Percentiles rank a stretch among this genome's conserved stretches.
These are phyloP conservation scores for Diploptera punctata DNA, from an alignment of 2,888 invertebrate species.

Conservation along the genomic window DNA sequence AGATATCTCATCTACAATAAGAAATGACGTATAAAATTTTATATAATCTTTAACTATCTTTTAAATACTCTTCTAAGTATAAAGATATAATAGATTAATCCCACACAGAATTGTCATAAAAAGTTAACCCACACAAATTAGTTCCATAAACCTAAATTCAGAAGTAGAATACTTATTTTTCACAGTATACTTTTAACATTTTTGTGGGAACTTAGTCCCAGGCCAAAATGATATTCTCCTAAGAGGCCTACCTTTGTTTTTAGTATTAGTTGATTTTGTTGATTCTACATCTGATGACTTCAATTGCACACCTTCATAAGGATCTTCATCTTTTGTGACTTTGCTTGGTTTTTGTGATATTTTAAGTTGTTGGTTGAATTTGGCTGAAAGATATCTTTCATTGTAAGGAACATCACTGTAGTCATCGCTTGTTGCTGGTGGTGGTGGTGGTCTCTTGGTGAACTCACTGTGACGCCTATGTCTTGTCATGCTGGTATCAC, in stretches of 20 bases:
- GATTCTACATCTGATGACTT: conserved; percentile 35
- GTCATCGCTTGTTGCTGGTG: conserved; percentile 28
- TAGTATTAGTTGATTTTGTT: conserved; percentile 39
- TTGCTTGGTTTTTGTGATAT: conserved; percentile 33
- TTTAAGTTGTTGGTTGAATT: conserved; percentile 39
- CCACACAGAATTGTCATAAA: not conserved
- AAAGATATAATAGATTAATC: not conserved
- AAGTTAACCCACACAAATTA: not conserved
- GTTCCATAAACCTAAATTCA: not conserved
- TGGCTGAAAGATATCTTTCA: conserved; percentile 24
- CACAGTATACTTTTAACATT: conserved; percentile 13
- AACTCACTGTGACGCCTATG: conserved; percentile 22
- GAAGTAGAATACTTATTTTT: not conserved
- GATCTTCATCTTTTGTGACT: conserved; percentile 29
- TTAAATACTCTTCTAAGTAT: not conserved
- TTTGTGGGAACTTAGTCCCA: conserved; percentile 64
- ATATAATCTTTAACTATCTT: not conserved
- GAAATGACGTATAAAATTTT: not conserved
- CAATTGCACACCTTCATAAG: conserved; percentile 37
- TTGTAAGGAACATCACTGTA: conserved; percentile 36
- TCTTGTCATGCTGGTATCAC: not conserved
- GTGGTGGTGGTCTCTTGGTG: not conserved
- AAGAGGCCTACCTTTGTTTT: conserved; percentile 72
- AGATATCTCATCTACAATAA: not conserved
- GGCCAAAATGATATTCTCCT: conserved; percentile 78